Conservation (phyloP, 2,113 vertebrate genomes). For the Rousettus leschenaultii region DNA sequence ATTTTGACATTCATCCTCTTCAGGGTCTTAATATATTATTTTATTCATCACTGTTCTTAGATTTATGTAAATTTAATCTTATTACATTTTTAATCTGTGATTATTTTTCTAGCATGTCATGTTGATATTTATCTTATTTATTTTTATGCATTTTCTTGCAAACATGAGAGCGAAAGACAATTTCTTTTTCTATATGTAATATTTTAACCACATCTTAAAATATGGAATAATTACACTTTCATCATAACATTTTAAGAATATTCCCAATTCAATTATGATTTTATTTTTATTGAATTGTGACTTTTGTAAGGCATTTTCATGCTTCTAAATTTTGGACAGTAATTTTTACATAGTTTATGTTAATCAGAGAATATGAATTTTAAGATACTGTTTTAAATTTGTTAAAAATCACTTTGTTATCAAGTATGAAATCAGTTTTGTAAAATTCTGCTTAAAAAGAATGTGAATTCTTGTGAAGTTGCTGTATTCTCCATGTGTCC, state of each 20-base stretch:
- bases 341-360: not conserved
- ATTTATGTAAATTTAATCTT: not conserved
- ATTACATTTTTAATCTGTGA: not conserved
- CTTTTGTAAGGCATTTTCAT: not conserved
- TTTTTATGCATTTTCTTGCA: not conserved
- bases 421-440: not conserved
- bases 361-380: not conserved
- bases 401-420: not conserved
- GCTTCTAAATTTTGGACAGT: not conserved
- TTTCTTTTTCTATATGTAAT: not conserved
- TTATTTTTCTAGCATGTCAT: not conserved
- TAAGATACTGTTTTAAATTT: not conserved
- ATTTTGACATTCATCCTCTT: not conserved
- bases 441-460: not conserved
- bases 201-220: not conserved
- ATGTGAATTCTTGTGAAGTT: not conserved
- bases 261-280: not conserved
- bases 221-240: not conserved
- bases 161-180: not conserved
- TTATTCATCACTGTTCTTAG: not conserved
- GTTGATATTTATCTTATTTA: not conserved
- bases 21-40: not conserved
- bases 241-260: not conserved
- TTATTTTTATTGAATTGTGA: not conserved
- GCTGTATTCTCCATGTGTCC: not conserved